Conservation (phyloP, 2,888 invertebrate genomes). For the Pseudeuparius sepicola region DNA sequence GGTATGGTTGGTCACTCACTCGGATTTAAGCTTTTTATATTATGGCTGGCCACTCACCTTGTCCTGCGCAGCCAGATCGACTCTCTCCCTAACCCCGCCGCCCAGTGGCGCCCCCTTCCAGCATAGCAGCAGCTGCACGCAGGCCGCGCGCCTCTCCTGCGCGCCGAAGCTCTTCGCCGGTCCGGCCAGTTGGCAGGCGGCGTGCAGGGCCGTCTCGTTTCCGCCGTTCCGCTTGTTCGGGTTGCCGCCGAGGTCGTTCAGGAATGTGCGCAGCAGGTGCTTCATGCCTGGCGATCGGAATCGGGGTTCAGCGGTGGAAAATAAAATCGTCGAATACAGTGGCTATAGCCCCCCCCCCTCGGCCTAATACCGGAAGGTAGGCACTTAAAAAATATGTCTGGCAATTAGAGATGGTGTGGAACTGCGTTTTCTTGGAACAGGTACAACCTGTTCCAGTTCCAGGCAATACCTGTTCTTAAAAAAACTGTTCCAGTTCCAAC, state of each 20-base stretch:
- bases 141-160: slow-evolving; percentile 48
- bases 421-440: no score
- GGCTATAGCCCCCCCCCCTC: no score
- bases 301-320: no score
- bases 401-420: no score
- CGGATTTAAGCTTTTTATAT: slow-evolving; percentile 1
- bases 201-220: slow-evolving; percentile 54
- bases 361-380: no score
- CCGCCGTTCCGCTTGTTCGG: slow-evolving; percentile 56
- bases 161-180: slow-evolving; percentile 43
- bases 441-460: no score
- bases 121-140: slow-evolving; percentile 50
- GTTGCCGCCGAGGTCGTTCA: slow-evolving; percentile 54
- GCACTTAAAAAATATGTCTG: no score
- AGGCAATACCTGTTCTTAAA: no score
- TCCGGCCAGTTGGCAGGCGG: slow-evolving; percentile 45
- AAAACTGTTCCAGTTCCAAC: no score
- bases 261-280: slow-evolving; percentile 51
- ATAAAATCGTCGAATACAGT: no score
- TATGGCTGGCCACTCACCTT: slow-evolving; percentile 41
- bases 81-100: slow-evolving; percentile 46
- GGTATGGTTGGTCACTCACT: no score
- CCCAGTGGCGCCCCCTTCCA: slow-evolving; percentile 49
- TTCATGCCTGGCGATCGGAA: slow-evolving; percentile 43
- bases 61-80: slow-evolving; percentile 49